Conservation (phyloP, 2,797 vertebrate genomes). For the Manis crassicaudata region DNA sequence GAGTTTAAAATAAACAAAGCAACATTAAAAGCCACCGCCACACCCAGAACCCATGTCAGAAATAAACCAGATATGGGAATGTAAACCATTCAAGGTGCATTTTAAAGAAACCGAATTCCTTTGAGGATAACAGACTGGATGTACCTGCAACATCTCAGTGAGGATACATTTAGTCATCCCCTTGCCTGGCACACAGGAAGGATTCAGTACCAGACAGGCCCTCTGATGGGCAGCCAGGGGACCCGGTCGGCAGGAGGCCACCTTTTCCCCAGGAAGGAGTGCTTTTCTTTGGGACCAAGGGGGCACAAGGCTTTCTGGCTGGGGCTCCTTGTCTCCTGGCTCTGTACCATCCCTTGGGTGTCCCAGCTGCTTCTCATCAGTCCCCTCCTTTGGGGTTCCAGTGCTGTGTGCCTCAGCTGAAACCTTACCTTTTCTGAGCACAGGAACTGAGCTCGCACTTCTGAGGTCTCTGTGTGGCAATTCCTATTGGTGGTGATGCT, state of each 20-base stretch:
- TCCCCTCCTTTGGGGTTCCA: background rate
- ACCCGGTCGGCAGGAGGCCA: background rate
- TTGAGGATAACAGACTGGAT: constrained; percentile 63
- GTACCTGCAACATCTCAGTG: constrained; percentile 52
- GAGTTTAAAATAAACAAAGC: constrained; percentile 77
- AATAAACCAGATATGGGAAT: constrained; percentile 53
- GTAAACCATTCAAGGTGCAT: constrained; percentile 65
- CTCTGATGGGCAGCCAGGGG: background rate
- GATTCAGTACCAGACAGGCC: constrained; percentile 9
- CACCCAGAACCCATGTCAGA: constrained; percentile 51
- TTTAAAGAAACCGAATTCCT: constrained; percentile 67
- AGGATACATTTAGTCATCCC: constrained; percentile 9
- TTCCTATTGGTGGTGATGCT: background rate
- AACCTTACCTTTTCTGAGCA: background rate
- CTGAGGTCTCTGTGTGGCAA: background rate
- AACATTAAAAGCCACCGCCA: constrained; percentile 58
- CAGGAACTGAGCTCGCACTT: background rate
- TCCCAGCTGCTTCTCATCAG: background rate
- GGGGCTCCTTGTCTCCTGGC: background rate
- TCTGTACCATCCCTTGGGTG: background rate
- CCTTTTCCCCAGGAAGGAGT: background rate
- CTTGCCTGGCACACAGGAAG: background rate
- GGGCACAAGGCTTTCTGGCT: background rate
- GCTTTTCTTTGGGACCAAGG: background rate
- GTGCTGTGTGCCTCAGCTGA: background rate